Percentiles rank a stretch among this genome's conserved stretches.
These are phyloP conservation scores for Acrocyrtus sp. DNA, from an alignment of 2,888 invertebrate species.

Conservation along the genomic window DNA sequence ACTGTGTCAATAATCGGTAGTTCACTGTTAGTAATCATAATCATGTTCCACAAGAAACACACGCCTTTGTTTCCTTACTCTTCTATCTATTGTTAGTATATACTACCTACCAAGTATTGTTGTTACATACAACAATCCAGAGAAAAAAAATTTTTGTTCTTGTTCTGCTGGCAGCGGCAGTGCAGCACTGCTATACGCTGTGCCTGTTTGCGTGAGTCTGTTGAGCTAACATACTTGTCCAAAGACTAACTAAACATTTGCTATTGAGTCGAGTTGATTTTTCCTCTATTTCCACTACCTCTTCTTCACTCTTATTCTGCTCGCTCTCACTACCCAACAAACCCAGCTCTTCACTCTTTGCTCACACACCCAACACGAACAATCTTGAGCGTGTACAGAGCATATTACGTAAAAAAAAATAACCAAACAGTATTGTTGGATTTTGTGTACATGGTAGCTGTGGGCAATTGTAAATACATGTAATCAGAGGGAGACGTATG, in stretches of 20 bases:
- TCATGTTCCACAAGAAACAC: neutral
- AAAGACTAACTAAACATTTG: conserved; percentile 52
- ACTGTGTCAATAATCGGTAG: conserved; percentile 1
- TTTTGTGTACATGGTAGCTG: too few relatives aligned
- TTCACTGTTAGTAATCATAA: conserved; percentile 5
- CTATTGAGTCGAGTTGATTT: conserved; percentile 48
- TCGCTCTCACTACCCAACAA: too few relatives aligned
- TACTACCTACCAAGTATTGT: neutral
- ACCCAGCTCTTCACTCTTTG: too few relatives aligned
- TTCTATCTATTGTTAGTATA: neutral
- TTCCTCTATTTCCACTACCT: too few relatives aligned
- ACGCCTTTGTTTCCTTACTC: neutral
- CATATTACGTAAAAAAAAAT: too few relatives aligned
- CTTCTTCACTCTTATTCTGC: too few relatives aligned
- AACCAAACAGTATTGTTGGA: conserved; percentile 21
- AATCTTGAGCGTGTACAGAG: too few relatives aligned
- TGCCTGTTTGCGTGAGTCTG: conserved; percentile 35
- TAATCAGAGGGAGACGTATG: too few relatives aligned
- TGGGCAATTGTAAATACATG: conserved; percentile 29
- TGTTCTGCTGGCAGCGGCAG: neutral
- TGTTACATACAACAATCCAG: too few relatives aligned
- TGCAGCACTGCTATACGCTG: conserved; percentile 18
- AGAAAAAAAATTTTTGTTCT: too few relatives aligned
- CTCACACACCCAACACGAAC: too few relatives aligned
- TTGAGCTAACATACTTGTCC: conserved; percentile 50